phyloP scores from a whole-genome alignment of 30 jellyfish, hydroid and myxozoan species.

The Chironex yamaguchii region DNA sequence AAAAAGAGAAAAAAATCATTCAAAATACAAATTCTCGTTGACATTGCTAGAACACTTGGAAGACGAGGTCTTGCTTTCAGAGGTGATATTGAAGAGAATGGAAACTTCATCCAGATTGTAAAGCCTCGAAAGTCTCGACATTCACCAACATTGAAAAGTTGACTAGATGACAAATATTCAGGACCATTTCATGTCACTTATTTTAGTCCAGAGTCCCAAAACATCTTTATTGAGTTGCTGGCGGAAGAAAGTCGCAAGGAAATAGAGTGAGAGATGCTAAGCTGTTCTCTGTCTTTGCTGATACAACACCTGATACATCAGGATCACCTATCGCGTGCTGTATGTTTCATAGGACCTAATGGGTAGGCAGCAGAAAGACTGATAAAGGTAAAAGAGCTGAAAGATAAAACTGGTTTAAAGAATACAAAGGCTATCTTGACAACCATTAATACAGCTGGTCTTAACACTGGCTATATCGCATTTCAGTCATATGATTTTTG shows the following conservation, averaged over 20 bases:
- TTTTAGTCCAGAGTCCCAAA: slow-evolving; percentile 22
- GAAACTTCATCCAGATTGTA: slow-evolving; percentile 34
- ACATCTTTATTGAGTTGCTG: slow-evolving; percentile 17
- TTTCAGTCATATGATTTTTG: no score
- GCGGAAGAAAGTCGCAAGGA: not conserved
- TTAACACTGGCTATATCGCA: no score
- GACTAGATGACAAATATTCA: slow-evolving; percentile 11
- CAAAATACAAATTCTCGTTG: slow-evolving; percentile 1
- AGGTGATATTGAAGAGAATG: slow-evolving; percentile 58
- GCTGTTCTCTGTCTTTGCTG: slow-evolving; percentile 35
- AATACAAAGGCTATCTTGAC: no score
- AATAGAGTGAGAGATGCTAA: not conserved
- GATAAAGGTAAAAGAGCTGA: no score
- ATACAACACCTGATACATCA: slow-evolving; percentile 38
- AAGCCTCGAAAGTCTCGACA: slow-evolving; percentile 38
- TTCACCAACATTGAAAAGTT: slow-evolving; percentile 7
- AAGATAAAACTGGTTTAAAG: no score
- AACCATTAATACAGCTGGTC: no score
- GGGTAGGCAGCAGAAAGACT: slow-evolving; percentile 33
- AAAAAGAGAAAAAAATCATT: not conserved
- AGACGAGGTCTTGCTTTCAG: slow-evolving; percentile 61
- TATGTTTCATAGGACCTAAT: not conserved
- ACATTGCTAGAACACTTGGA: slow-evolving; percentile 19
- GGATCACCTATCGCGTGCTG: slow-evolving; percentile 11
- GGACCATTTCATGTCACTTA: slow-evolving; percentile 19